These are phyloP conservation scores for Carapus acus DNA, from an alignment of 2,797 vertebrate species.

Conservation along the genomic window DNA sequence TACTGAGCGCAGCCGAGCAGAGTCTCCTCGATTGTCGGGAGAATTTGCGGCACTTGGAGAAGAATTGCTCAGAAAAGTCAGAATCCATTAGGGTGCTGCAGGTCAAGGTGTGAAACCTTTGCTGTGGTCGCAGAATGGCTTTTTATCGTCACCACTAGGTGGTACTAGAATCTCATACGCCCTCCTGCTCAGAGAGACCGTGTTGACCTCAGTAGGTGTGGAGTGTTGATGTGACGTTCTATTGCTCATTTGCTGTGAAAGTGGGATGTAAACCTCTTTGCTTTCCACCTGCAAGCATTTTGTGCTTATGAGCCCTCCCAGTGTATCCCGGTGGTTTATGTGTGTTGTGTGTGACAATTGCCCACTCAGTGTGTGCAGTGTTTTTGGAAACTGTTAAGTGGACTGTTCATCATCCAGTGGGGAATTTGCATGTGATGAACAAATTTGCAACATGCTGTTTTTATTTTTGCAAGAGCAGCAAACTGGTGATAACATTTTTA, in stretches of 20 bases:
- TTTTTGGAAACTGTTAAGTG: conserved; percentile 7
- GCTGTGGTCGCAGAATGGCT: conserved; percentile 15
- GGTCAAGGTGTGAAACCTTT: conserved; percentile 71
- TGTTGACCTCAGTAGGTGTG: conserved; percentile 22
- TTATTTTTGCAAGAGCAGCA: background rate
- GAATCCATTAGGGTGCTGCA: conserved; percentile 73
- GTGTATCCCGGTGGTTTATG: conserved; percentile 1
- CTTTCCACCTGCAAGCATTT: conserved; percentile 18
- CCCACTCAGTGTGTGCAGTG: conserved; percentile 13
- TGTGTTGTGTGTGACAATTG: background rate
- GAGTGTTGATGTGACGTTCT: conserved; percentile 27
- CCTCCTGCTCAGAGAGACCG: background rate
- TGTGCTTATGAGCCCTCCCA: conserved; percentile 24
- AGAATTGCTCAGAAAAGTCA: conserved; percentile 66
- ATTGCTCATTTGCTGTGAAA: conserved; percentile 25
- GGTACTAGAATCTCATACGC: conserved; percentile 29
- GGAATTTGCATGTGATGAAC: conserved; percentile 33
- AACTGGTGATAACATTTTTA: conserved; percentile 15
- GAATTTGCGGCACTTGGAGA: conserved; percentile 64
- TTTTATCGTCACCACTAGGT: conserved; percentile 52
- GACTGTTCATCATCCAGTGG: background rate
- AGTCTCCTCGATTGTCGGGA: conserved; percentile 71
- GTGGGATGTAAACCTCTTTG: conserved; percentile 5
- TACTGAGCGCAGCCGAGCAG: conserved; percentile 68
- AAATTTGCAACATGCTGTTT: conserved; percentile 11